These are phyloP conservation scores for Cheirogaleus medius DNA, from an alignment of 2,113 vertebrate genomes.

Conservation along the genomic window DNA sequence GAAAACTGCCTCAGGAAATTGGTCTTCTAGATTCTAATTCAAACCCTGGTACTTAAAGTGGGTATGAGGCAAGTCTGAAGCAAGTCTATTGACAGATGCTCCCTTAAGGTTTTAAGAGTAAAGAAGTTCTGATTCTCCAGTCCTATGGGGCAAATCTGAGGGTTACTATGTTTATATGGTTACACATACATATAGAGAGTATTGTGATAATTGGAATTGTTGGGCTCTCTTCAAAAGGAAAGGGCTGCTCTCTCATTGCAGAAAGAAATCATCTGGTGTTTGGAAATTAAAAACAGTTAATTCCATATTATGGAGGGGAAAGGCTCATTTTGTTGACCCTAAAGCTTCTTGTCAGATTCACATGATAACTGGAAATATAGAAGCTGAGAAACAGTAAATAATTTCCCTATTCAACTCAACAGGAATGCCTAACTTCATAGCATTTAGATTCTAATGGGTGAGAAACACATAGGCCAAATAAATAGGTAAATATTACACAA, in stretches of 20 bases:
- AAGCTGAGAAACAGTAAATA: conserved; percentile 18
- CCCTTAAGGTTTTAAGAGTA: not conserved
- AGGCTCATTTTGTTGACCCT: not conserved
- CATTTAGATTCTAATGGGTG: not conserved
- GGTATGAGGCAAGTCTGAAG: not conserved
- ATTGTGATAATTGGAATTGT: not conserved
- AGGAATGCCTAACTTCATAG: not conserved
- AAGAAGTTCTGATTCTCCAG: not conserved
- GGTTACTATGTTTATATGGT: not conserved
- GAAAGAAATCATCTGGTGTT: not conserved
- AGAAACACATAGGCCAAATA: not conserved
- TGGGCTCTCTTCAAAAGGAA: not conserved
- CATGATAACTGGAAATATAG: not conserved
- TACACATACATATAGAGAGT: not conserved
- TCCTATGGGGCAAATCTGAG: not conserved
- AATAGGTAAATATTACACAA: not conserved
- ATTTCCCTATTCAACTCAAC: not conserved
- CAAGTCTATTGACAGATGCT: not conserved
- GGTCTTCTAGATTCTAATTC: not conserved
- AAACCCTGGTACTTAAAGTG: not conserved
- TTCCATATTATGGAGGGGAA: accelerated
- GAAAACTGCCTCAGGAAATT: not conserved
- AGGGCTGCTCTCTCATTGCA: not conserved
- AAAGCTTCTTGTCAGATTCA: not conserved
- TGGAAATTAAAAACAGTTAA: not conserved